Percentiles rank a stretch among this genome's conserved stretches.
These are phyloP conservation scores for Apeltes quadracus DNA, from an alignment of 2,113 vertebrate genomes.

Conservation along the genomic window DNA sequence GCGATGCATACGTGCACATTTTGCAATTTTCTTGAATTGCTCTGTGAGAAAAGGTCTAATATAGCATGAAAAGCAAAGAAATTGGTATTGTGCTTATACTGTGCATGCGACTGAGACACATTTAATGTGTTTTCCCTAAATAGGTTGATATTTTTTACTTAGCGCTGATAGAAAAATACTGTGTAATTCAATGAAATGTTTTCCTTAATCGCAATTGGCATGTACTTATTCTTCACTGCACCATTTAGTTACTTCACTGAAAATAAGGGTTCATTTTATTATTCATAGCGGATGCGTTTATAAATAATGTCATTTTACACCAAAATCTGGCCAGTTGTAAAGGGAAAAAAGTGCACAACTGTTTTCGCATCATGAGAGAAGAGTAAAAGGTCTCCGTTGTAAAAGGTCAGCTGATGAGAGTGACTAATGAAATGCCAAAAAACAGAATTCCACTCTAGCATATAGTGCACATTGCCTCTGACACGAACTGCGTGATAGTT, in stretches of 20 bases:
- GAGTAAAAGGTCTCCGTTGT: slow-evolving; percentile 4
- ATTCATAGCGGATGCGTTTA: neutral
- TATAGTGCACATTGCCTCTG: neutral
- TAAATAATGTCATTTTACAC: neutral
- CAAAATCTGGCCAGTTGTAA: neutral
- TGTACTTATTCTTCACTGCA: neutral
- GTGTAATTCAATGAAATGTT: neutral
- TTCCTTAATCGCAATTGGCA: neutral
- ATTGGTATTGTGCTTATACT: slow-evolving; percentile 1
- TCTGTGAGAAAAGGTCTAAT: slow-evolving; percentile 45
- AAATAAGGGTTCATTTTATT: neutral
- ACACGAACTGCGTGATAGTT: slow-evolving; percentile 21
- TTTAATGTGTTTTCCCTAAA: slow-evolving; percentile 15
- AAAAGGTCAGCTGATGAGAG: slow-evolving; percentile 39
- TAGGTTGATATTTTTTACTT: neutral
- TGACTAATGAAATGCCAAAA: slow-evolving; percentile 33
- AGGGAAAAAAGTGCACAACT: slow-evolving; percentile 1
- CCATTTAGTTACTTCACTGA: neutral
- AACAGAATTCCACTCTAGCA: neutral
- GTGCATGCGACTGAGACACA: neutral
- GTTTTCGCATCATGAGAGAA: slow-evolving; percentile 5
- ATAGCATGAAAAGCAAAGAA: slow-evolving; percentile 18
- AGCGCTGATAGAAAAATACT: neutral
- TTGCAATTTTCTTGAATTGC: slow-evolving; percentile 46
- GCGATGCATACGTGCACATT: slow-evolving; percentile 24